phyloP scores from a whole-genome alignment of 1,140 invertebrate species.

The Laodelphax striatellus region DNA sequence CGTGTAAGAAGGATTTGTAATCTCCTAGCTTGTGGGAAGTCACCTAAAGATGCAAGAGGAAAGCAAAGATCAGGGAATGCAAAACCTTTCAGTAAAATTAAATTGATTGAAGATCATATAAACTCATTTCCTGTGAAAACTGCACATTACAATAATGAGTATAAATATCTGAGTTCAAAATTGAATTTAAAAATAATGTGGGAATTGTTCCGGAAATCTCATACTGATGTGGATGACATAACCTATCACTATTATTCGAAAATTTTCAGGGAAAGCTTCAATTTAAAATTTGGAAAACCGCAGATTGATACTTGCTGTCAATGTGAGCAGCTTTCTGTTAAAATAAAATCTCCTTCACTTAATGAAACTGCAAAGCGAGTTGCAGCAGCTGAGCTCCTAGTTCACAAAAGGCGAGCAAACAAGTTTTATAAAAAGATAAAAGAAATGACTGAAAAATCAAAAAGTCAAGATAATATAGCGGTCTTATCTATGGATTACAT shows the following conservation, averaged over 20 bases:
- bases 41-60: too few species aligned
- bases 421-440: slow-evolving; percentile 9
- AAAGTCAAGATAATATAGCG: neutral
- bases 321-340: slow-evolving; percentile 9
- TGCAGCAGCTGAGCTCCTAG: slow-evolving; percentile 10
- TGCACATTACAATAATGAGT: too few species aligned
- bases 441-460: neutral
- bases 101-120: too few species aligned
- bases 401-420: too few species aligned
- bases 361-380: slow-evolving; percentile 11
- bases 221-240: neutral
- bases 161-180: neutral
- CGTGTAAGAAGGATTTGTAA: too few species aligned
- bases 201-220: neutral
- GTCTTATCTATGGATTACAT: slow-evolving; percentile 14
- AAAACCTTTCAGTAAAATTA: too few species aligned
- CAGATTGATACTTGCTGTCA: slow-evolving; percentile 11
- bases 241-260: too few species aligned
- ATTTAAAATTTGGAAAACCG: slow-evolving; percentile 7
- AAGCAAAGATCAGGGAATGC: too few species aligned
- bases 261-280: slow-evolving; percentile 6
- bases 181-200: slow-evolving; percentile 3
- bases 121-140: too few species aligned
- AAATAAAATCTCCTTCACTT: slow-evolving; percentile 11
- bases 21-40: too few species aligned